Evolutionary conservation across 2,888 invertebrate genomes (phyloP).

Genomic region (Dasysyrphus tricinctus): DNA sequence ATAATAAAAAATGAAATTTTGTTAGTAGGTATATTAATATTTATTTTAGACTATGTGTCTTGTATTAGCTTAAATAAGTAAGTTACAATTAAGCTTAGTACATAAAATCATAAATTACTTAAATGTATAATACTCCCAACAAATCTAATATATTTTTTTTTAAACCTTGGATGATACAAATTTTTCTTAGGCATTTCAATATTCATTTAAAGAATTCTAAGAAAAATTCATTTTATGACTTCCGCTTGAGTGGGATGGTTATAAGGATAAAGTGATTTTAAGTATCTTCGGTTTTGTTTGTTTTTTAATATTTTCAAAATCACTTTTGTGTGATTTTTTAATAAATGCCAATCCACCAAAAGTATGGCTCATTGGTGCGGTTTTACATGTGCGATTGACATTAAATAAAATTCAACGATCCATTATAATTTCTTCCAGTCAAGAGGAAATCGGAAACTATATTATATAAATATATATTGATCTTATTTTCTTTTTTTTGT

Average conservation of each 20-base stretch:
- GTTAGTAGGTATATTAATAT: constrained; percentile 62
- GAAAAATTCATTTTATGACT: constrained; percentile 31
- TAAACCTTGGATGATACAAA: constrained; percentile 26
- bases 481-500: constrained; percentile 17
- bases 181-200: constrained; percentile 29
- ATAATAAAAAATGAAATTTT: constrained; percentile 75
- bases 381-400: constrained; percentile 49
- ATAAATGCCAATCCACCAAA: constrained; percentile 59
- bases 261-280: neutral
- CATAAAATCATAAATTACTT: constrained; percentile 64
- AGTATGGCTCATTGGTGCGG: constrained; percentile 63
- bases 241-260: constrained; percentile 13
- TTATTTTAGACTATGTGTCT: constrained; percentile 67
- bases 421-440: constrained; percentile 22
- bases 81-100: constrained; percentile 65
- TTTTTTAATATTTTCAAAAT: neutral
- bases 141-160: constrained; percentile 33
- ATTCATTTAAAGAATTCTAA: constrained; percentile 9
- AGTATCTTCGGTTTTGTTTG: neutral
- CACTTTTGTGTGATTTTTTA: constrained; percentile 22
- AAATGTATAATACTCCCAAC: constrained; percentile 32
- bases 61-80: constrained; percentile 67
- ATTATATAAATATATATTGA: constrained; percentile 2
- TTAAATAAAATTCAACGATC: constrained; percentile 17
- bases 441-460: constrained; percentile 51